phyloP scores from a whole-genome alignment of 1,140 invertebrate species.

The Cydia fagiglandana region DNA sequence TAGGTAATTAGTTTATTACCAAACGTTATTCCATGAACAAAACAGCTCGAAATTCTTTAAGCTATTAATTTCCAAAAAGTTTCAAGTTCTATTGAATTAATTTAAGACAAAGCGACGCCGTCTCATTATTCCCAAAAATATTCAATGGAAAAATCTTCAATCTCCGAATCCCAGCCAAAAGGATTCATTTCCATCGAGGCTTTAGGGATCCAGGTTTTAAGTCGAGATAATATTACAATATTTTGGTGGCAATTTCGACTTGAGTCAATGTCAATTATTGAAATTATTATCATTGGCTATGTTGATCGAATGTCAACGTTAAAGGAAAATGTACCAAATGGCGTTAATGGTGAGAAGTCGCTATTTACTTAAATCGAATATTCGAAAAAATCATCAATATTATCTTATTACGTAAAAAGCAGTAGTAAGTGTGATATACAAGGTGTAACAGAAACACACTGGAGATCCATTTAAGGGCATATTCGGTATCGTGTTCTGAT shows the following conservation, averaged over 20 bases:
- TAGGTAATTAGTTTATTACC: too few species aligned
- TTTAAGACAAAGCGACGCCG: conserved; percentile 26
- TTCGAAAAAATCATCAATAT: too few species aligned
- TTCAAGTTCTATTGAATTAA: conserved; percentile 25
- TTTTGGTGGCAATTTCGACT: background rate
- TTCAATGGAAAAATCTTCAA: conserved; percentile 31
- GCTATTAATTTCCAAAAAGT: background rate
- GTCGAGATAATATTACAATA: background rate
- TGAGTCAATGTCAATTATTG: background rate
- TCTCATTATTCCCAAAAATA: conserved; percentile 27
- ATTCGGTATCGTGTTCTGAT: too few species aligned
- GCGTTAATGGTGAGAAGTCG: too few species aligned
- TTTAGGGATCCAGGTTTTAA: conserved; percentile 6
- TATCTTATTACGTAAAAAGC: too few species aligned
- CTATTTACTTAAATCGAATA: too few species aligned
- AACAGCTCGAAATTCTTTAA: background rate
- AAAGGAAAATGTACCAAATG: too few species aligned
- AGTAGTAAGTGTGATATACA: too few species aligned
- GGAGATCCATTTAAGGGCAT: too few species aligned
- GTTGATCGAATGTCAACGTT: too few species aligned
- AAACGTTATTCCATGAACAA: background rate
- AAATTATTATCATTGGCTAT: background rate
- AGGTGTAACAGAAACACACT: too few species aligned
- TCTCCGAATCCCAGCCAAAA: conserved; percentile 27
- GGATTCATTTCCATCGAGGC: conserved; percentile 2